Base-by-base conservation (phyloP, 2,113 vertebrate genomes). In the Aphyosemion australe region DNA sequence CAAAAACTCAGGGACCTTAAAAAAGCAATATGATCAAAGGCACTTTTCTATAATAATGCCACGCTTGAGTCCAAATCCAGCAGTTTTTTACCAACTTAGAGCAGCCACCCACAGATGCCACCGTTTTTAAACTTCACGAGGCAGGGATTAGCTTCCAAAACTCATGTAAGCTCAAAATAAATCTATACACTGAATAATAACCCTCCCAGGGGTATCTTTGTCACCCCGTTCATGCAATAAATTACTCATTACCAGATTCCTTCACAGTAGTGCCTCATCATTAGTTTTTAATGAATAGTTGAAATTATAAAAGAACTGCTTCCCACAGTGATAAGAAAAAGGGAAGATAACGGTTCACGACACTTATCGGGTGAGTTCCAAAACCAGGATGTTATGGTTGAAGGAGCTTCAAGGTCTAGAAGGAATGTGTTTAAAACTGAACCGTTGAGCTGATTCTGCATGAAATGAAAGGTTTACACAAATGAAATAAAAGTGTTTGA, bases 11-110 rank as follows among this genome's bases (percentile, higher is more conserved):
- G 16, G 21, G 45, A n/a, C 13, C 31, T 16, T 43, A 14, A 37
- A 61, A 64, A 68, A 59, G 47, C 37, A 51, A n/a, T 20, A 43
- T 66, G 45, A 21, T 66, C 7, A 61, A 62, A 69, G 32, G 39
- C 41, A 15, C 9, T 48, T 65, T 65, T 48, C 19, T 41, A 51
- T 56, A 66, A 39, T 37, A 66, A 39, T 37, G 34, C 16, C 55
- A 37, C 13, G 32, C 39, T 61, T 43, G 51, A 59, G 26, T 34
- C 20, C 32, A 56, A 34, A 47, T 58, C 15, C 2, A 50, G 34
- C 16, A 43, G 20, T 13, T 50, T 42, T 13, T 31, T 61, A 59
- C 48, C 45, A 37, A 34, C 32, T 50, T 2, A 34, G 43, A 10
- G 41, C 61, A 51, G 16, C 48, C 60, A 61, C 54, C 61, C 18